Evolutionary conservation across 2,888 invertebrate species (phyloP), one percentile per base, ranked within the genome.

Genomic region (Morpho deidamia): DNA sequence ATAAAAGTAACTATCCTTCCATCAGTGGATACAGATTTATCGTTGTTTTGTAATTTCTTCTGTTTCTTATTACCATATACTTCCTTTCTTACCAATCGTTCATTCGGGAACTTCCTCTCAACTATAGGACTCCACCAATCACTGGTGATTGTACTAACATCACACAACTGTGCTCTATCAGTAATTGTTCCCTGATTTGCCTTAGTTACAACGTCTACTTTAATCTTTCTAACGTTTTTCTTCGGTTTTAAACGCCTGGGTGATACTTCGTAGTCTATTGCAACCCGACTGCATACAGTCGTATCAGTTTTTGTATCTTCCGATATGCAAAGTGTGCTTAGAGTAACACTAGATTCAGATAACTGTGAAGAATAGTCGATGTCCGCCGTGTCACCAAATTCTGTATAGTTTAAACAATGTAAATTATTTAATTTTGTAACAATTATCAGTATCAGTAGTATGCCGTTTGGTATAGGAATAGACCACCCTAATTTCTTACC

Each of bases 51-150:
- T 44, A 11, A 60, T 14, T 34, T 54, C 8, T 44, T 47, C 5
- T 45, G 62, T 23, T 55, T 51, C 37, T 32, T 56, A 5, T 53
- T 59, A 34, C 55, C 38, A 7, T 55, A 43, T 38, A 33, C 42
- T 51, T 56, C 32, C 3, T 32, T 54, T 56, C 55, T 53, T 35
- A 64, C 62, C 43, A 59, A 62, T 40, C 61, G 54, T 8, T 63
- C 51, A 4, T 58, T 61, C 9, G n/a, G 7, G 5, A 61, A 54
- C 61, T 71, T 81, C 56, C 63, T 77, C 35, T 84, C 81, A 0
- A 74, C 12, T 2, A 81, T 62, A 0, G 83, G 82, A 59, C 78
- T 82, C 81, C 83, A 84, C 83, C 83, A 85, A 53, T 82, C 83
- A 10, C 68, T 59, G 0, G 79, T 83, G 0, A 64, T 41, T 0